These are phyloP conservation scores for Gymnoscopelus microlampas DNA, from an alignment of 2,797 vertebrate genomes.

Conservation along the genomic window DNA sequence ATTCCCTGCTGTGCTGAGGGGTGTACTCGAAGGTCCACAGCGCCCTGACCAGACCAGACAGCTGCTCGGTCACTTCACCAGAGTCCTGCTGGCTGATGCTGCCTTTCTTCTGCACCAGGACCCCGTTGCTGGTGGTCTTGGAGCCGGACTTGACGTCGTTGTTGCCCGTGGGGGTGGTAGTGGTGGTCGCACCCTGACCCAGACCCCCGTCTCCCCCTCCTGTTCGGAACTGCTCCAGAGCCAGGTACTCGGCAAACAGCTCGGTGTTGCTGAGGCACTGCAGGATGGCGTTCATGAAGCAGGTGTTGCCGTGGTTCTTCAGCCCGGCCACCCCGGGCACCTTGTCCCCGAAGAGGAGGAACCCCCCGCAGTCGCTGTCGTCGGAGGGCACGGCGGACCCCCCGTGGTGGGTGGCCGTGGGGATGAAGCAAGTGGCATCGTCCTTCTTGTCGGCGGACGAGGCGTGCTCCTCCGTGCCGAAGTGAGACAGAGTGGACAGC, in stretches of 20 bases:
- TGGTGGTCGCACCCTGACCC: conserved; percentile 8
- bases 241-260: conserved; percentile 96
- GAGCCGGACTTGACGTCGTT: too few species aligned
- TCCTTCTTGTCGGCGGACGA: conserved; percentile 76
- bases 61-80: conserved; percentile 95
- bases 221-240: conserved; percentile 89
- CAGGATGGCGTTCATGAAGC: conserved; percentile 98
- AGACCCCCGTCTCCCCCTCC: conserved; percentile 54
- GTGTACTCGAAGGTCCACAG: conserved; percentile 98
- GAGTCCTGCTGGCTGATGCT: conserved; percentile 62
- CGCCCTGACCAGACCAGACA: conserved; percentile 93
- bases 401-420: conserved; percentile 65
- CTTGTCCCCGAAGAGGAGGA: conserved; percentile 81
- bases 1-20: conserved; percentile 96
- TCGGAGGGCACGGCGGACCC: conserved; percentile 76
- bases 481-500: conserved; percentile 92
- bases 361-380: conserved; percentile 84
- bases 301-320: conserved; percentile 98
- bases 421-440: conserved; percentile 69
- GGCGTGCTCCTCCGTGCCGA: conserved; percentile 85
- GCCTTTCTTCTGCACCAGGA: conserved; percentile 74
- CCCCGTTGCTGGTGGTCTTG: conserved; percentile 80
- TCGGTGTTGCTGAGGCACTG: conserved; percentile 99
- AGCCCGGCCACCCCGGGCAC: conserved; percentile 92
- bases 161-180: neutral